Evolutionary conservation across 30 jellyfish, hydroid and myxozoan genomes (phyloP).

Genomic region (Aurelia sp.): DNA sequence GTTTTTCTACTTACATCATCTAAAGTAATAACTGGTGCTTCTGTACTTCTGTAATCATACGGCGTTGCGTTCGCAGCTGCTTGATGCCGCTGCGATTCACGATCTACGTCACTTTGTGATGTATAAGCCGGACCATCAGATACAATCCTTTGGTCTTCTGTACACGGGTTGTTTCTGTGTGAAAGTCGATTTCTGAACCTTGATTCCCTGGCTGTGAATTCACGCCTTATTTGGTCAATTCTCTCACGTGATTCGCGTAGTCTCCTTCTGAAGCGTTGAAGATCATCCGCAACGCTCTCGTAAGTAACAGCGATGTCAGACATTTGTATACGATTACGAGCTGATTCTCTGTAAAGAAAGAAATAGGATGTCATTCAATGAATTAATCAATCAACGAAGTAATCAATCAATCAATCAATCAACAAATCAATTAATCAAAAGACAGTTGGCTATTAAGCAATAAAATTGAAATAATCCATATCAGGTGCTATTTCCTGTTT

Average conservation of each 20-base stretch:
- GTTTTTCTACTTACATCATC: constrained; percentile 59
- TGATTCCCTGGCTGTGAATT: constrained; percentile 42
- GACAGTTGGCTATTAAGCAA: too few relatives aligned
- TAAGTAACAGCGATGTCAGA: constrained; percentile 23
- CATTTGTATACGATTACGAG: too few relatives aligned
- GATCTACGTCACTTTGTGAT: constrained; percentile 41
- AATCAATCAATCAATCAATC: too few relatives aligned
- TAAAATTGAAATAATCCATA: too few relatives aligned
- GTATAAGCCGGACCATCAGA: constrained; percentile 66
- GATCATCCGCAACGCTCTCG: constrained; percentile 51
- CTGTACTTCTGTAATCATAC: constrained; percentile 9
- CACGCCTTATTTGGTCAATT: constrained; percentile 40
- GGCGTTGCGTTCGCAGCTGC: constrained; percentile 1
- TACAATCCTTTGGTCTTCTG: constrained; percentile 30
- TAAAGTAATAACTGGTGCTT: constrained; percentile 51
- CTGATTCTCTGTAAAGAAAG: too few relatives aligned
- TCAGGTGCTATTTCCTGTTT: too few relatives aligned
- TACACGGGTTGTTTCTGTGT: constrained; percentile 33
- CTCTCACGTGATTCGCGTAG: constrained; percentile 78
- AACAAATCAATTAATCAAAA: too few relatives aligned
- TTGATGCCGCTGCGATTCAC: background rate
- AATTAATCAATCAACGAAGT: too few relatives aligned
- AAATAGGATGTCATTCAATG: too few relatives aligned
- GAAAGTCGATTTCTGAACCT: constrained; percentile 32
- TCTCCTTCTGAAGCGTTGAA: constrained; percentile 70